Evolutionary conservation across 1,140 invertebrate species (phyloP).

Genomic region (Pteromalus puparum): DNA sequence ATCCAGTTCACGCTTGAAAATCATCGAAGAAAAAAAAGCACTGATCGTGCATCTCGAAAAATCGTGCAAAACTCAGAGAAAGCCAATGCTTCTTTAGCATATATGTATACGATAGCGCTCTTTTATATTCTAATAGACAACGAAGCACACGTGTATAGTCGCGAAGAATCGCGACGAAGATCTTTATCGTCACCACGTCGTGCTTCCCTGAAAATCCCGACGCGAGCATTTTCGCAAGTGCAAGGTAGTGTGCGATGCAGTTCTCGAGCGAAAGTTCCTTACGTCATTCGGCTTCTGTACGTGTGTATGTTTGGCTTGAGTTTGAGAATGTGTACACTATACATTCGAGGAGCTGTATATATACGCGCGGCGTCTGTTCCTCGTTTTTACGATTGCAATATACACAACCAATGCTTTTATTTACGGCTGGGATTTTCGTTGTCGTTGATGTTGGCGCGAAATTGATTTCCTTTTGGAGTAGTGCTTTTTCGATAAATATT

Average conservation of each 20-base stretch:
- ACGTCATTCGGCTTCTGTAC: constrained; percentile 54
- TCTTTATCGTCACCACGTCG: background rate
- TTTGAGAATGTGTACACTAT: too few species aligned
- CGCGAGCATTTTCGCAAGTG: constrained; percentile 64
- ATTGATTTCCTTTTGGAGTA: too few species aligned
- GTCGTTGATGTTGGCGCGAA: too few species aligned
- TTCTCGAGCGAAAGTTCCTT: constrained; percentile 66
- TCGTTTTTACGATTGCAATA: too few species aligned
- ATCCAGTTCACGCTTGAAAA: too few species aligned
- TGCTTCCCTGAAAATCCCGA: constrained; percentile 46
- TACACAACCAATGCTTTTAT: too few species aligned
- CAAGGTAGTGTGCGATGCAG: constrained; percentile 64
- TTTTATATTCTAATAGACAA: constrained; percentile 24
- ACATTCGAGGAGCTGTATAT: too few species aligned
- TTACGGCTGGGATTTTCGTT: too few species aligned
- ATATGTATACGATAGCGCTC: background rate
- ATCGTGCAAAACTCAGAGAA: constrained; percentile 24
- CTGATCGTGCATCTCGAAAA: constrained; percentile 34
- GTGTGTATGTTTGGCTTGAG: too few species aligned
- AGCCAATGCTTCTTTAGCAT: background rate
- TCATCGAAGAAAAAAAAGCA: background rate
- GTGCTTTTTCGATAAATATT: too few species aligned
- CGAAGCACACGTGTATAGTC: background rate
- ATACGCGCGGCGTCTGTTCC: too few species aligned
- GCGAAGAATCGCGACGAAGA: background rate